phyloP scores from a whole-genome alignment of 2,113 vertebrate species.

The Rhinoderma darwinii region DNA sequence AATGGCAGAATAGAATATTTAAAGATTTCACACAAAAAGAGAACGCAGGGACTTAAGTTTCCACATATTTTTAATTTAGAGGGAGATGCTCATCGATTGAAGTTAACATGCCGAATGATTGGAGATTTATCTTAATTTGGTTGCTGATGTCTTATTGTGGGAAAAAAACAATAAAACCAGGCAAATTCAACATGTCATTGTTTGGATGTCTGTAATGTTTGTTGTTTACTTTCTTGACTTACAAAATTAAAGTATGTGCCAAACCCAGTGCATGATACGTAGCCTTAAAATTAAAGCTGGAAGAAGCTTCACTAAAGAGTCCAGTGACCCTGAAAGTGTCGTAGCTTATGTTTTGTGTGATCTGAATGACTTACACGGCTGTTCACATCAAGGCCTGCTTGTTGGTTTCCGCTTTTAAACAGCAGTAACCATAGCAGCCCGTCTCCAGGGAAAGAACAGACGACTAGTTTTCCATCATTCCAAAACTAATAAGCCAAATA shows the following conservation, averaged over 20 bases:
- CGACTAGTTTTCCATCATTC: slow-evolving; percentile 74
- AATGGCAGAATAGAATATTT: no score
- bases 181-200: neutral
- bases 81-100: neutral
- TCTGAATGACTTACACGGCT: slow-evolving; percentile 80
- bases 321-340: slow-evolving; percentile 77
- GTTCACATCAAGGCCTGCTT: slow-evolving; percentile 72
- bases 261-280: slow-evolving; percentile 55
- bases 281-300: slow-evolving; percentile 65
- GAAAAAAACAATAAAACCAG: neutral
- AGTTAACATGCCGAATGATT: neutral
- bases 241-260: slow-evolving; percentile 55
- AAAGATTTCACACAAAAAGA: no score
- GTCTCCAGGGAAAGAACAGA: slow-evolving; percentile 71
- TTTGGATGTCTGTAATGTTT: neutral
- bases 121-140: neutral
- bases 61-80: neutral
- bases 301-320: slow-evolving; percentile 64
- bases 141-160: neutral
- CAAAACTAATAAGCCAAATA: slow-evolving; percentile 71
- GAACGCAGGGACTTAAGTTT: no score
- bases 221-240: slow-evolving; percentile 61
- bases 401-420: slow-evolving; percentile 71
- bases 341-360: slow-evolving; percentile 71
- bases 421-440: slow-evolving; percentile 57